Conservation (phyloP, 2,888 invertebrate genomes). For the Ashinkailepas kermadecensis region DNA sequence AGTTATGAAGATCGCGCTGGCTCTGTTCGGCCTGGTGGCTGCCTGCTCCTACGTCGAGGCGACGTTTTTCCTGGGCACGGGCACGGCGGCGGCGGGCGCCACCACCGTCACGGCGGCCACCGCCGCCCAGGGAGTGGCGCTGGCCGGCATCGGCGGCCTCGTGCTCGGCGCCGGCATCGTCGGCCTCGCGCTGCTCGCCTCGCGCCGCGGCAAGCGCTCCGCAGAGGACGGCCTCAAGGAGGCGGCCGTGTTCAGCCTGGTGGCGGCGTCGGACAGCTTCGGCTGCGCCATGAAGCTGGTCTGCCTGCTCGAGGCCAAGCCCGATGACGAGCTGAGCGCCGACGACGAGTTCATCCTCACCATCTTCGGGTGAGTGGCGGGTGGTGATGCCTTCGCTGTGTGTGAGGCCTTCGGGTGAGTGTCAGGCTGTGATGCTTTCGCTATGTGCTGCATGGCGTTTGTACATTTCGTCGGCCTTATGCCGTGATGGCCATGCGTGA, state of each 20-base stretch:
- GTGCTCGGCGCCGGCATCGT: slow-evolving; percentile 12
- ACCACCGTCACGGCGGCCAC: slow-evolving; percentile 4
- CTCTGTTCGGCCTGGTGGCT: neutral
- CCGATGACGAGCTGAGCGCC: neutral
- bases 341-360: slow-evolving; percentile 2
- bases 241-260: slow-evolving; percentile 13
- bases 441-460: no score
- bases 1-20: neutral
- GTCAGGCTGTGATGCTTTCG: no score
- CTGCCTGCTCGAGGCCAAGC: slow-evolving; percentile 2
- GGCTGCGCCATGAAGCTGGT: slow-evolving; percentile 23
- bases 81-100: neutral
- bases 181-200: neutral
- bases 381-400: no score
- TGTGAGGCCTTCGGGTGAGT: no score
- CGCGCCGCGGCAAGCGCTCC: neutral
- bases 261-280: neutral
- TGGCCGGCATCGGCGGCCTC: slow-evolving; percentile 21
- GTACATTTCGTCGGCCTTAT: no score
- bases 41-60: neutral
- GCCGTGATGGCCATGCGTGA: no score
- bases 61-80: neutral
- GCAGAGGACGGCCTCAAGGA: neutral
- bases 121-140: neutral
- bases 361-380: slow-evolving; percentile 2